Conservation (phyloP, 2,113 vertebrate species). For the Dromas ardeola region DNA sequence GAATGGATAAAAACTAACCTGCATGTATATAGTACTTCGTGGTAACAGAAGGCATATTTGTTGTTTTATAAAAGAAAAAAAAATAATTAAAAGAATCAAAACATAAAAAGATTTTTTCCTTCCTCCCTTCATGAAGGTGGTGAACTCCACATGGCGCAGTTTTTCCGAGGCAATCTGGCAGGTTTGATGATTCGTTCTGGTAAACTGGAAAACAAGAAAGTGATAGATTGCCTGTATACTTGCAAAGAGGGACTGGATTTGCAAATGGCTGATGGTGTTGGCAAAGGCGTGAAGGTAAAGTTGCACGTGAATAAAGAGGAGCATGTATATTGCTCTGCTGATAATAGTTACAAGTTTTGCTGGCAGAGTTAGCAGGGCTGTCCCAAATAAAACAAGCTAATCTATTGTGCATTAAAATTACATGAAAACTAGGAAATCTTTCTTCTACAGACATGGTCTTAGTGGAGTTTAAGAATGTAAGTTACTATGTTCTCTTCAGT, state of each 20-base stretch:
- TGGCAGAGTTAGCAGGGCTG: neutral
- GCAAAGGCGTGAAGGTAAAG: slow-evolving; percentile 88
- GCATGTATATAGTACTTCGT: slow-evolving; percentile 80
- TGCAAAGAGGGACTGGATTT: slow-evolving; percentile 96
- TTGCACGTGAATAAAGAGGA: neutral
- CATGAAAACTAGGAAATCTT: neutral
- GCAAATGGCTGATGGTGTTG: slow-evolving; percentile 81
- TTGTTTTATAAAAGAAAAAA: neutral
- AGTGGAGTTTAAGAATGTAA: neutral
- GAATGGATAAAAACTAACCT: slow-evolving; percentile 80
- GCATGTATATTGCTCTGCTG: accelerated
- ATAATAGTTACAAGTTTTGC: neutral
- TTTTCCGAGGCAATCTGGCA: slow-evolving; percentile 91
- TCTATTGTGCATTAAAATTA: neutral
- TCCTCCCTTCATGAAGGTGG: slow-evolving; percentile 75
- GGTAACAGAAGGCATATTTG: neutral
- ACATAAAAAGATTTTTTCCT: accelerated
- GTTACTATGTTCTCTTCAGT: neutral
- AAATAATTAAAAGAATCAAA: neutral
- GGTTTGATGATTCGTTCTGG: slow-evolving; percentile 93
- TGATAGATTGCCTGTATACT: slow-evolving; percentile 97
- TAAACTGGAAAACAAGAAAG: slow-evolving; percentile 93
- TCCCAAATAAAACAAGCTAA: neutral
- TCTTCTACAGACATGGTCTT: neutral
- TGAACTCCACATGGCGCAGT: slow-evolving; percentile 89